Conservation (phyloP, 2,797 vertebrate genomes). For the Smutsia gigantea region DNA sequence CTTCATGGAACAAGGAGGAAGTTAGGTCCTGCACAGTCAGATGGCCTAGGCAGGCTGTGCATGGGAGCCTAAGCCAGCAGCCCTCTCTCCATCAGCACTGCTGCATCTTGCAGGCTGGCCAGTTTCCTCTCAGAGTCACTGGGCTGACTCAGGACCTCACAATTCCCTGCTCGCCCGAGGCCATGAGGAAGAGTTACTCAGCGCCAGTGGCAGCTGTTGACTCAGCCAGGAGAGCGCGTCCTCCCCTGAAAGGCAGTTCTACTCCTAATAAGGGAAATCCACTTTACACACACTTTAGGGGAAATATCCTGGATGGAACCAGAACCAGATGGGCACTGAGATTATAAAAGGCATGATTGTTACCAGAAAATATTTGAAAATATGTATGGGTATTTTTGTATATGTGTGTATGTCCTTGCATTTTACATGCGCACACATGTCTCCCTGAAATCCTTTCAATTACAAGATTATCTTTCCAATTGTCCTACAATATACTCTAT, state of each 20-base stretch:
- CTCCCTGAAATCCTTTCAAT: neutral
- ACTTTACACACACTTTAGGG: conserved; percentile 56
- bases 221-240: conserved; percentile 1
- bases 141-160: neutral
- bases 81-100: neutral
- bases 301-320: conserved; percentile 56
- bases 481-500: neutral
- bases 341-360: conserved; percentile 68
- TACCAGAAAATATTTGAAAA: conserved; percentile 70
- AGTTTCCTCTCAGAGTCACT: neutral
- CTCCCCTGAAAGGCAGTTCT: conserved; percentile 6
- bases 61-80: neutral
- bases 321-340: conserved; percentile 78
- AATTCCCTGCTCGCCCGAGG: conserved; percentile 44
- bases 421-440: neutral
- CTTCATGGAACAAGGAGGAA: neutral
- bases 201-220: conserved; percentile 59
- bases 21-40: neutral
- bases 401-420: neutral
- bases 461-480: neutral
- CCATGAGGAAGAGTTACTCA: conserved; percentile 36
- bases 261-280: conserved; percentile 61
- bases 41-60: neutral
- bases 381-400: neutral
- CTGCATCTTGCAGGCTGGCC: neutral